Percentiles rank a stretch among this genome's conserved stretches.
Evolutionary conservation across 2,888 invertebrate species (phyloP).

Genomic region (Amiota mariae): DNA sequence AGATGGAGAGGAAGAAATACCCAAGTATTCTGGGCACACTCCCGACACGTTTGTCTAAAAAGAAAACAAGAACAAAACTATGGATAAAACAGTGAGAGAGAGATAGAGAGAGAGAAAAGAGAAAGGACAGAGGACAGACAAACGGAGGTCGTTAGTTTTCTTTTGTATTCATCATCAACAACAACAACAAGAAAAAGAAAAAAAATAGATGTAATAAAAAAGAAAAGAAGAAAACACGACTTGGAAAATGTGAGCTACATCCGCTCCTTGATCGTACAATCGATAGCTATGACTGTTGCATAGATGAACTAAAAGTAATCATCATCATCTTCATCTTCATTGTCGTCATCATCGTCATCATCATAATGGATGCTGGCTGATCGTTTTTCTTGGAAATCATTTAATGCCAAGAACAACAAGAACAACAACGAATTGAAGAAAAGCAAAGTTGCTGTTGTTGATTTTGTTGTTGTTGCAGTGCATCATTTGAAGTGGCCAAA

Average conservation of each 20-base stretch:
- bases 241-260: constrained; percentile 58
- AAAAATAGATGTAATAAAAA: neutral
- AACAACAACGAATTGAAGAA: constrained; percentile 30
- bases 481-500: constrained; percentile 48
- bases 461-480: too few relatives aligned
- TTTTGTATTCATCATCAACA: neutral
- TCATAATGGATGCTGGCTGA: constrained; percentile 46
- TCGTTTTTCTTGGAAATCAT: constrained; percentile 61
- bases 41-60: constrained; percentile 13
- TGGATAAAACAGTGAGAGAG: too few relatives aligned
- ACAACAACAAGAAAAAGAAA: neutral
- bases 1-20: too few relatives aligned
- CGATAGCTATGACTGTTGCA: constrained; percentile 34
- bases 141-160: constrained; percentile 24
- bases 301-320: constrained; percentile 29
- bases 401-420: constrained; percentile 44
- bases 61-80: constrained; percentile 2
- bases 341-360: constrained; percentile 31
- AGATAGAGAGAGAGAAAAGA: too few relatives aligned
- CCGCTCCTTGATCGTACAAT: constrained; percentile 49
- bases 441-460: neutral
- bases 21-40: constrained; percentile 3
- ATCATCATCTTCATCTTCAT: constrained; percentile 29
- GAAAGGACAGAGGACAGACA: neutral
- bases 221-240: constrained; percentile 5